Evolutionary conservation across 2,797 vertebrate genomes (phyloP).

Genomic region (Sebastes trivittatus): DNA sequence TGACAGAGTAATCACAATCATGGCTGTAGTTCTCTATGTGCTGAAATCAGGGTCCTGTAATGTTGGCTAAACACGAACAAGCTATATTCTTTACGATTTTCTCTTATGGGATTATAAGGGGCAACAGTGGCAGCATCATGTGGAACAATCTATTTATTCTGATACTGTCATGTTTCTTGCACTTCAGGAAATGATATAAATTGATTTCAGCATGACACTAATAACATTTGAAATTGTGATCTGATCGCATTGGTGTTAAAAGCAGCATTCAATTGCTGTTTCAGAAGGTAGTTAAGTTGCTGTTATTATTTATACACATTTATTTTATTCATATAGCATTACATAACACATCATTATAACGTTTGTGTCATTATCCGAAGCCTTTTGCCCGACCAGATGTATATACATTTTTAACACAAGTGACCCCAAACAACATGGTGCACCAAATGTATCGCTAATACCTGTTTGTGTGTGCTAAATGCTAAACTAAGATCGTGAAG

Average conservation of each 20-base stretch:
- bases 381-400: neutral
- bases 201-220: neutral
- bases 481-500: too few relatives aligned
- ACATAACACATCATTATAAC: neutral
- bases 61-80: neutral
- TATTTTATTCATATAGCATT: neutral
- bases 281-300: neutral
- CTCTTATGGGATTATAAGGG: neutral
- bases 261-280: neutral
- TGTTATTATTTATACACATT: too few relatives aligned
- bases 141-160: slow-evolving; percentile 2
- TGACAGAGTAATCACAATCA: neutral
- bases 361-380: neutral
- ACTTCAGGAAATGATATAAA: slow-evolving; percentile 5
- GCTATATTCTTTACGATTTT: neutral
- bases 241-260: neutral
- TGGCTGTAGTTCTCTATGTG: neutral
- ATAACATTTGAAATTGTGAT: neutral
- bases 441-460: neutral
- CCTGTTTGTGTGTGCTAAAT: neutral
- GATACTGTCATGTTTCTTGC: neutral
- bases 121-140: neutral
- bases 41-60: neutral
- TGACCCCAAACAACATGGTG: neutral
- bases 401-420: neutral